These are phyloP conservation scores for Pollenia amentaria DNA, from an alignment of 2,888 invertebrate genomes.

Conservation along the genomic window DNA sequence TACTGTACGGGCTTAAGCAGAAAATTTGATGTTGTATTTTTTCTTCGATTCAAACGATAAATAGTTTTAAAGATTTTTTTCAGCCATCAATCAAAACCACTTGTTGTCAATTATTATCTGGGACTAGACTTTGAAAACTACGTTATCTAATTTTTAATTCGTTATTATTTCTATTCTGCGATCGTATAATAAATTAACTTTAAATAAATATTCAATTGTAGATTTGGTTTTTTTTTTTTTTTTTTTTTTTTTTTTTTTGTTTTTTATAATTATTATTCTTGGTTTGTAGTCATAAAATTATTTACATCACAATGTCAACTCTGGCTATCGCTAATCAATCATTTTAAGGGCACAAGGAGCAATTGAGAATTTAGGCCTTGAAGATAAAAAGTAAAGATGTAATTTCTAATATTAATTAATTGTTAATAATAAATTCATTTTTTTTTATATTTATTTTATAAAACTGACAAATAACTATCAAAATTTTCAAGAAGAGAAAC, in stretches of 20 bases:
- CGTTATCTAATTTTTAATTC: constrained; percentile 28
- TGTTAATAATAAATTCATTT: constrained; percentile 41
- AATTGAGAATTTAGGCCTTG: not conserved
- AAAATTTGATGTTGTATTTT: not conserved
- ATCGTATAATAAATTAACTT: not conserved
- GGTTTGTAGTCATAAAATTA: not conserved
- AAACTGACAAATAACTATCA: not conserved
- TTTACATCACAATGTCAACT: constrained; percentile 55
- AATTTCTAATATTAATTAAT: constrained; percentile 33
- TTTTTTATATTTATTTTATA: constrained; percentile 20
- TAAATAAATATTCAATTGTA: not conserved
- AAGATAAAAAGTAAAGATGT: not conserved
- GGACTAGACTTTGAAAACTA: constrained; percentile 28
- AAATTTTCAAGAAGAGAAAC: constrained; percentile 40
- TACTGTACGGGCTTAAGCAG: constrained; percentile 50
- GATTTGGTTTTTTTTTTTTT: not conserved
- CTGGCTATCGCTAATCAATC: constrained; percentile 31
- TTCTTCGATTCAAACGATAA: too few species aligned
- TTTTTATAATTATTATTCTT: constrained; percentile 9
- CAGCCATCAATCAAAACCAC: constrained; percentile 61
- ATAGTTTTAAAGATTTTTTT: constrained; percentile 30
- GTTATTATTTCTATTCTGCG: not conserved
- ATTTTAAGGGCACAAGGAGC: not conserved
- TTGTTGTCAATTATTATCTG: constrained; percentile 51
- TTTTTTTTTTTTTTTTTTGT: not conserved